phyloP scores from a whole-genome alignment of 2,797 vertebrate species.

The Cuculus canorus region DNA sequence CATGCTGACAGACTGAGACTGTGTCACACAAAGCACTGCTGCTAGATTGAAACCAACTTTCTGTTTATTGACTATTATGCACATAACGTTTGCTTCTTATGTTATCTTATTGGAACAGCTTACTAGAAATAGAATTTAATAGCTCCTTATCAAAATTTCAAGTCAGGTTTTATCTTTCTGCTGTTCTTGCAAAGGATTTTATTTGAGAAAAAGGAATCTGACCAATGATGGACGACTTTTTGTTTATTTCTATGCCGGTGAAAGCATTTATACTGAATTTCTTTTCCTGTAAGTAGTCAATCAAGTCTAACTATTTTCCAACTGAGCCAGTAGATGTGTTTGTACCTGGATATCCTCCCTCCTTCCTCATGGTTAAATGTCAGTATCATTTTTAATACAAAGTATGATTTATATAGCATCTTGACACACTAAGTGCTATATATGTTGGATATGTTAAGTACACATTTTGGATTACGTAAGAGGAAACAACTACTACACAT shows the following conservation, averaged over 20 bases:
- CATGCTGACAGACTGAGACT: neutral
- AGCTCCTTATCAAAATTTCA: conserved; percentile 20
- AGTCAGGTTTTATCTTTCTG: conserved; percentile 16
- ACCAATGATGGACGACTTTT: neutral
- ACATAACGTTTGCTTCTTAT: neutral
- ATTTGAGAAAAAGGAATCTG: conserved; percentile 12
- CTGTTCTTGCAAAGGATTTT: conserved; percentile 20
- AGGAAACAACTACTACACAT: neutral
- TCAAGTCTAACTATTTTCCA: neutral
- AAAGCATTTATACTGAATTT: neutral
- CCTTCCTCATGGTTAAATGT: neutral
- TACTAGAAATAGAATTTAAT: neutral
- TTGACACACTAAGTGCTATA: neutral
- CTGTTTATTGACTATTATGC: neutral
- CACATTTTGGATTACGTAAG: neutral
- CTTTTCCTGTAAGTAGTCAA: neutral
- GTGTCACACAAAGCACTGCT: neutral
- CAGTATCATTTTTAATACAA: neutral
- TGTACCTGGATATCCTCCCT: neutral
- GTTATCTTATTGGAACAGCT: conserved; percentile 32
- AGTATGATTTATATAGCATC: neutral
- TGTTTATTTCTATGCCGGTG: neutral
- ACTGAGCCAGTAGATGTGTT: neutral
- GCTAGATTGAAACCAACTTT: neutral
- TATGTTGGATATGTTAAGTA: neutral